Evolutionary conservation across 2,113 vertebrate genomes (phyloP), one percentile per base, ranked within the genome.

Genomic region (Poeciliopsis occidentalis): DNA sequence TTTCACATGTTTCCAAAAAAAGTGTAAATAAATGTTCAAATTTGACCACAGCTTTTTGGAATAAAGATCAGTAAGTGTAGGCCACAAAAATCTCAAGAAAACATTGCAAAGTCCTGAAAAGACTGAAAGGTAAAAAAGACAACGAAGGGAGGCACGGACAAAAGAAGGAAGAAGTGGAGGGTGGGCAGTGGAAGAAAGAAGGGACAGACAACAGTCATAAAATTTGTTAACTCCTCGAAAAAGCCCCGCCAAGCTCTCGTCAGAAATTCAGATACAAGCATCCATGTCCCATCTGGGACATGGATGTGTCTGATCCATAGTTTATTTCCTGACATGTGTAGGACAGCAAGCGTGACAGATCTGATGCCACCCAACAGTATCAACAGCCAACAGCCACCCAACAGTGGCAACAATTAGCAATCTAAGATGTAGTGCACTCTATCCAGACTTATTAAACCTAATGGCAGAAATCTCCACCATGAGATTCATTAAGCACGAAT

Each of bases 401-500:
- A 54, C 44, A 51, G 61, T 15, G 19, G 74, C 71, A 71, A 65
- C 70, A 86, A 83, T 85, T 78, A 86, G 41, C 64, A 73, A 76
- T 65, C 4, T 66, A 12, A 60, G 74, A 44, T 83, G 77, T 54
- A 79, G 62, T 34, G n/a, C 64, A 44, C 62, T 72, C 74, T 57
- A 73, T 83, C 71, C 74, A 81, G 72, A 71, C 63, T 81, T 88
- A 84, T 84, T 84, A 75, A 69, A 69, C 64, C 73, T 69, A 66
- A 60, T 81, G 69, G 63, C 83, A 77, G 51, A 83, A 89, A 78
- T 74, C 79, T 83, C 57, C 54, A 84, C 71, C 69, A 73, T 26
- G 84, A 71, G 76, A 88, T 80, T 83, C 60, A 89, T 88, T 84
- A 41, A 60, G 73, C 31, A 47, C 64, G 78, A 85, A 89, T 86